Evolutionary conservation across 2,797 vertebrate species (phyloP).

Genomic region (Falco novaeseelandiae): DNA sequence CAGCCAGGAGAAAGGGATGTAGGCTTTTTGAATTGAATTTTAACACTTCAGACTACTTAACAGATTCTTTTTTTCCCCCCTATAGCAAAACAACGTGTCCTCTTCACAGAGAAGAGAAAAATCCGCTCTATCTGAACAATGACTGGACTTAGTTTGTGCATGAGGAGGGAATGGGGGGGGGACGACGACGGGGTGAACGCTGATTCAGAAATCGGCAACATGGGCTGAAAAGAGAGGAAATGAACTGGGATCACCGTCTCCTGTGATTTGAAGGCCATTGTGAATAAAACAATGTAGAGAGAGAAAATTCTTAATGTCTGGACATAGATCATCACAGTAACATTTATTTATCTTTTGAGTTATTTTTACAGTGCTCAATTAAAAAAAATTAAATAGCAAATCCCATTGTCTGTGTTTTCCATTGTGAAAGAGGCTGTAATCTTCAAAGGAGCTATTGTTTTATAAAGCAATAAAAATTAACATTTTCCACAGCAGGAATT

Average conservation of each 20-base stretch:
- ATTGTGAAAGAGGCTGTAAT: conserved; percentile 63
- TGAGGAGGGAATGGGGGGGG: conserved; percentile 41
- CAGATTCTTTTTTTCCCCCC: neutral
- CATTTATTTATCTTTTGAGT: conserved; percentile 77
- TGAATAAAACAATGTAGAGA: conserved; percentile 75
- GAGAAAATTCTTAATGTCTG: conserved; percentile 73
- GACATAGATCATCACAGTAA: conserved; percentile 70
- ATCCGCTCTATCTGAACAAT: conserved; percentile 87
- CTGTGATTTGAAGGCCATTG: conserved; percentile 75
- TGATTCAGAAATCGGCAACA: conserved; percentile 63
- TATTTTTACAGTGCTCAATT: conserved; percentile 79
- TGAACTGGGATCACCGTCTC: conserved; percentile 63
- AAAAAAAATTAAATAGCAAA: conserved; percentile 75
- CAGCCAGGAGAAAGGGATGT: neutral
- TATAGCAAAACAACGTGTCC: conserved; percentile 90
- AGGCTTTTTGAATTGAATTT: neutral
- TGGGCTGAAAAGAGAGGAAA: conserved; percentile 71
- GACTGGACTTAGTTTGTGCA: conserved; percentile 61
- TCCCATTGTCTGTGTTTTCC: conserved; percentile 74
- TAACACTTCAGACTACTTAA: conserved; percentile 38
- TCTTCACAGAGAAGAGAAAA: conserved; percentile 95
- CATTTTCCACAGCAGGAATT: conserved; percentile 68
- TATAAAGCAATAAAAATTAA: conserved; percentile 63
- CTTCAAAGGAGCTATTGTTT: conserved; percentile 75
- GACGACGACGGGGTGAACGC: conserved; percentile 7